These are phyloP conservation scores for Gopherus flavomarginatus DNA, from an alignment of 2,113 vertebrate species.

Conservation along the genomic window DNA sequence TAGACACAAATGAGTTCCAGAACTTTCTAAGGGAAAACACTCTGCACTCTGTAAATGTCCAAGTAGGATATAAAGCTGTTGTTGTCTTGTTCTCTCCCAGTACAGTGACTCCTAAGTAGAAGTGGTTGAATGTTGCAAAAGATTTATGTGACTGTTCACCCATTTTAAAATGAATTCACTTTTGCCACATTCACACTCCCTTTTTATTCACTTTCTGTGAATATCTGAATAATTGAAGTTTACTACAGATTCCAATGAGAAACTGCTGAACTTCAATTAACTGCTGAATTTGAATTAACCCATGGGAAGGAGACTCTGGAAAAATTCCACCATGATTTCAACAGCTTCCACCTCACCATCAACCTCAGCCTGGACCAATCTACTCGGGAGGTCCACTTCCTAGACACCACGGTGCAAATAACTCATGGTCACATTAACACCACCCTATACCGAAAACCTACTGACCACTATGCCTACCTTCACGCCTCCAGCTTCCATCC, in stretches of 20 bases:
- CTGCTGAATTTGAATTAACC: too few relatives aligned
- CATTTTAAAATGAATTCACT: background rate
- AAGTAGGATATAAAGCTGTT: background rate
- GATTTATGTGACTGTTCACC: background rate
- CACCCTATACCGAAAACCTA: too few relatives aligned
- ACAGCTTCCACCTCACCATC: too few relatives aligned
- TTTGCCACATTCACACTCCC: background rate
- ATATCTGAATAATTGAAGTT: background rate
- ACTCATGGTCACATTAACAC: too few relatives aligned
- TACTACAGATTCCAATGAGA: background rate
- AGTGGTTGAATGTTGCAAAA: background rate
- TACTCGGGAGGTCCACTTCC: too few relatives aligned
- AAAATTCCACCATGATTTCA: too few relatives aligned
- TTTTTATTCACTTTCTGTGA: background rate
- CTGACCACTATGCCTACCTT: too few relatives aligned
- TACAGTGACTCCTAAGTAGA: background rate
- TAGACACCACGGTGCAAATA: too few relatives aligned
- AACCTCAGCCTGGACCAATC: too few relatives aligned
- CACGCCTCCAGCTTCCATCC: too few relatives aligned
- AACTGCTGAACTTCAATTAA: too few relatives aligned
- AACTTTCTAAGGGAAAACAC: background rate
- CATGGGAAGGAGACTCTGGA: too few relatives aligned
- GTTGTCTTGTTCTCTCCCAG: background rate
- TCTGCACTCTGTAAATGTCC: background rate
- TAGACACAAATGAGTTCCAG: background rate